Evolutionary conservation across 1,140 invertebrate genomes (phyloP).

Genomic region (Zaprionus capensis): DNA sequence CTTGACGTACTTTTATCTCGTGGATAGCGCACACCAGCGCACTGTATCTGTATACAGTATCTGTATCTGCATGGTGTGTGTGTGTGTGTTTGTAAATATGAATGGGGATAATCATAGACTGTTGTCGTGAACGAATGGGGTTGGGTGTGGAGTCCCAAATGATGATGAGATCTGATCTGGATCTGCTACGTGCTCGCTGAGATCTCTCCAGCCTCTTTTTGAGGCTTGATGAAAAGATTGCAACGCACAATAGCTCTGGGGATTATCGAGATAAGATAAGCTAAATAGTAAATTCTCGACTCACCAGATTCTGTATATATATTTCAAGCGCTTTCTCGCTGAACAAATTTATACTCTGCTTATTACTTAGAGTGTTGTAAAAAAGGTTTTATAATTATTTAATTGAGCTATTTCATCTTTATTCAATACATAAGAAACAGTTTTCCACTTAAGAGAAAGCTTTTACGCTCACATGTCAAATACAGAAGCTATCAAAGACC

Average conservation of each 20-base stretch:
- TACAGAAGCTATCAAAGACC: too few species aligned
- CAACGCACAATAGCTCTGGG: slow-evolving; percentile 30
- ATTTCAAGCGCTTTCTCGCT: neutral
- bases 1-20: slow-evolving; percentile 52
- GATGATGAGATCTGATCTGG: slow-evolving; percentile 5
- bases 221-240: slow-evolving; percentile 56
- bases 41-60: neutral
- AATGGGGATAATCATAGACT: slow-evolving; percentile 5
- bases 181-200: slow-evolving; percentile 4
- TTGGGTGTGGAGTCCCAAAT: neutral
- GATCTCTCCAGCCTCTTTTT: neutral
- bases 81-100: slow-evolving; percentile 12
- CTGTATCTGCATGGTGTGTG: neutral
- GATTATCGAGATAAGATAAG: slow-evolving; percentile 36
- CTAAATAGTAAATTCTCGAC: neutral
- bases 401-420: neutral
- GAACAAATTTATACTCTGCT: neutral
- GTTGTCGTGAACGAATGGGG: neutral
- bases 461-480: too few species aligned
- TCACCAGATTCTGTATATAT: neutral
- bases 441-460: too few species aligned
- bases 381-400: neutral
- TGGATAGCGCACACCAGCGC: slow-evolving; percentile 8
- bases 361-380: neutral
- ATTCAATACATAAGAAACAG: too few species aligned